These are phyloP conservation scores for Rhodeus uyekii DNA, from an alignment of 2,797 vertebrate genomes.

Conservation along the genomic window DNA sequence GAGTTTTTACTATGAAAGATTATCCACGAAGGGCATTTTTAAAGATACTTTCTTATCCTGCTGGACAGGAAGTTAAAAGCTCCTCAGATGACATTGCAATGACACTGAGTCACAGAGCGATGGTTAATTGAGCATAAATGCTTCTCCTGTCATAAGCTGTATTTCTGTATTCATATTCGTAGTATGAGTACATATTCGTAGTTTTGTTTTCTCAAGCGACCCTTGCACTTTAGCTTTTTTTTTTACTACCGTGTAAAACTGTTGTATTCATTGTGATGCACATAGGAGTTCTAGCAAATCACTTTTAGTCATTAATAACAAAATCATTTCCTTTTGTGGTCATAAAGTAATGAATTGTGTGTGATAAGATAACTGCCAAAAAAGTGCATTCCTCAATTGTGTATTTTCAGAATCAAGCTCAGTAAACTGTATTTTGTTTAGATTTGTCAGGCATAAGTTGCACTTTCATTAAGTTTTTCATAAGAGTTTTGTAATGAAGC, in stretches of 20 bases:
- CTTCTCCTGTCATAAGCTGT: slow-evolving; percentile 26
- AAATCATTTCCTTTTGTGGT: not conserved
- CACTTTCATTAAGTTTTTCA: slow-evolving; percentile 44
- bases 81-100: not conserved
- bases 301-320: not conserved
- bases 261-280: slow-evolving; percentile 9
- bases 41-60: slow-evolving; percentile 25
- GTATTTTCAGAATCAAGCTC: not conserved
- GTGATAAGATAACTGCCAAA: not conserved
- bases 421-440: not conserved
- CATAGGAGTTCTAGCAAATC: not conserved
- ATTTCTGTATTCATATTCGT: slow-evolving; percentile 16
- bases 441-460: not conserved
- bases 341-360: not conserved
- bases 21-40: slow-evolving; percentile 32
- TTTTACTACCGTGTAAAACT: slow-evolving; percentile 33
- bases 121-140: not conserved
- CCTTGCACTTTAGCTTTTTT: slow-evolving; percentile 44
- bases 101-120: not conserved
- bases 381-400: not conserved
- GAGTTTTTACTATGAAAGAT: not conserved
- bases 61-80: slow-evolving; percentile 39
- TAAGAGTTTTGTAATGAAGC: not conserved
- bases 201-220: not conserved
- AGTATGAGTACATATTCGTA: not conserved